Base-by-base conservation (phyloP, 2,888 invertebrate genomes). In the Athripsodes cinereus region DNA sequence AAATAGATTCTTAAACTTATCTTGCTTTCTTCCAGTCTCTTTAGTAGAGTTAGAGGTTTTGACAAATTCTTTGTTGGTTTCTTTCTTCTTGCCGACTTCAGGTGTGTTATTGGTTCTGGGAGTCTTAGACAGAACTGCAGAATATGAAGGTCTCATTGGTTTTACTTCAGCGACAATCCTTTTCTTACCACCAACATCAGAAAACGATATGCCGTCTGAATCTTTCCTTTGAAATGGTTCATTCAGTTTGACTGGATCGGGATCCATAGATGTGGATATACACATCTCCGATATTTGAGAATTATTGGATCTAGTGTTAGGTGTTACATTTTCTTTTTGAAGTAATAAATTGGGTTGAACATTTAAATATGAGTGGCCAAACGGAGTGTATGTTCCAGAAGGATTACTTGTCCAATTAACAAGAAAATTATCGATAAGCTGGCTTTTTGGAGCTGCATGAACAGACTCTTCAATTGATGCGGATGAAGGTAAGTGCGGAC, bases 61-160 rank as follows among this genome's bases (percentile, higher is more conserved):
- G 18, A 48, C 31, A 22, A 49, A 49, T 10, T 60, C 60, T 54
- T 57, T 58, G 16, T 51, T 16, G 2, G 76, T 72, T 2, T 73
- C 74, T 34, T 68, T 67, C 51, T 69, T 66, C 26, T 72, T 72
- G 65, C 75, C 75, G 54, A 72, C 78, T 44, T 79, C 76, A 68
- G 64, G 68, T 64, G 74, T 76, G 48, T 70, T 60, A 22, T 77
- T 81, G 66, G 78, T 82, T 63, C 79, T 80, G 34, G 76, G 74
- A 62, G 78, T 78, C 72, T 92, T 92, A 26, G 89, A 86, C 46
- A 92, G 70, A 6, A 92, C 90, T 74, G 90, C 91, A 0, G 92
- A 92, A 70, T 92, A 92, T 13, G 88, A 86, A 52, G 91, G 90
- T 55, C 91, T 81, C 90, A 91, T 91, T 0, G 91, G 91, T 67